These are phyloP conservation scores for Drosophila nasuta DNA, from an alignment of 1,140 invertebrate genomes.

Conservation along the genomic window DNA sequence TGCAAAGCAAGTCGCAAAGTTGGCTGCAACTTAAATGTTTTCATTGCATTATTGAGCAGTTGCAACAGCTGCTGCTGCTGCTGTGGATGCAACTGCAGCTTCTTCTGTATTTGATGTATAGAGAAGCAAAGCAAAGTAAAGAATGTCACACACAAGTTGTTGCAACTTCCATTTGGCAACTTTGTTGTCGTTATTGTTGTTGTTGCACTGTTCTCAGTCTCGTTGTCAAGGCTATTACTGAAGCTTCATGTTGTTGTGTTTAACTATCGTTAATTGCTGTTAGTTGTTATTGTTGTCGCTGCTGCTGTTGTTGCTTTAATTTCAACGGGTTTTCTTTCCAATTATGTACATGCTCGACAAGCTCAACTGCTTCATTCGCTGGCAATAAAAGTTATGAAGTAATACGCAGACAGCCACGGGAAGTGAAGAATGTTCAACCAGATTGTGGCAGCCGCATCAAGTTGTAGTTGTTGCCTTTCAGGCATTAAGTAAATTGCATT, in stretches of 20 bases:
- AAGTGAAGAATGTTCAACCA: no score
- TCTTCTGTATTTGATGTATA: slow-evolving; percentile 6
- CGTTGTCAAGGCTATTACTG: slow-evolving; percentile 70
- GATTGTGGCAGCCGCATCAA: neutral
- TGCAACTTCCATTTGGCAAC: slow-evolving; percentile 48
- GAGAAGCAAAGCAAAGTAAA: slow-evolving; percentile 32
- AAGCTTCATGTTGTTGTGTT: slow-evolving; percentile 42
- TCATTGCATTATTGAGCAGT: slow-evolving; percentile 77
- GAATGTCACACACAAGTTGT: slow-evolving; percentile 72
- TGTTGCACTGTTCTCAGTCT: slow-evolving; percentile 13
- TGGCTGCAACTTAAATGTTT: slow-evolving; percentile 70
- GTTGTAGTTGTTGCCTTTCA: slow-evolving; percentile 8
- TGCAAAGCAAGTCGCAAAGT: slow-evolving; percentile 44
- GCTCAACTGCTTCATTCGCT: slow-evolving; percentile 71
- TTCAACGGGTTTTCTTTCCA: slow-evolving; percentile 66
- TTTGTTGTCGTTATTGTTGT: slow-evolving; percentile 27
- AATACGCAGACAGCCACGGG: slow-evolving; percentile 46
- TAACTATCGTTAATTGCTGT: slow-evolving; percentile 65
- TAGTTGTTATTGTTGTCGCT: slow-evolving; percentile 16
- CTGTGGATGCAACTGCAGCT: slow-evolving; percentile 40
- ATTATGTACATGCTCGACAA: slow-evolving; percentile 51
- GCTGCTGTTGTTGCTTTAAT: slow-evolving; percentile 40
- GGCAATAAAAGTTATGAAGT: slow-evolving; percentile 77
- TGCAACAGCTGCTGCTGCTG: slow-evolving; percentile 43
- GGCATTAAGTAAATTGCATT: slow-evolving; percentile 62